Percentiles rank a stretch among this genome's conserved stretches.
Conservation (phyloP, 2,888 invertebrate genomes). For the Antitype chi region DNA sequence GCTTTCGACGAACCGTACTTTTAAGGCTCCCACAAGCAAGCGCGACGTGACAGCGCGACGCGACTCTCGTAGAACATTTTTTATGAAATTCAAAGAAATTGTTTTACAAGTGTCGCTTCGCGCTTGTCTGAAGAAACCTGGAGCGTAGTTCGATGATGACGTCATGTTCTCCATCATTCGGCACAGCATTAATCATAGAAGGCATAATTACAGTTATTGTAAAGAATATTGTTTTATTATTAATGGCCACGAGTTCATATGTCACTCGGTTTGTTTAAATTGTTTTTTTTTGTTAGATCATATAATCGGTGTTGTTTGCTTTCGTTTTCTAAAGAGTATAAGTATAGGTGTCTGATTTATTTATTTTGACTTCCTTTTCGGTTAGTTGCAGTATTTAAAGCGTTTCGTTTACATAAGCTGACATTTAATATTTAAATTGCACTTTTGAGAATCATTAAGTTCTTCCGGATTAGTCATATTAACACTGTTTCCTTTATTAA, state of each 20-base stretch:
- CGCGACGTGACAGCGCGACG: no score
- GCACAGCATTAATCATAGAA: constrained; percentile 28
- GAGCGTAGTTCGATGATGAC: constrained; percentile 36
- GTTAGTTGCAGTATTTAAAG: constrained; percentile 19
- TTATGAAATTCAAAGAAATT: no score
- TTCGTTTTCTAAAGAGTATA: constrained; percentile 42
- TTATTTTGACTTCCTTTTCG: constrained; percentile 22
- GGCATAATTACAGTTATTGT: constrained; percentile 14
- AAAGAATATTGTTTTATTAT: constrained; percentile 46
- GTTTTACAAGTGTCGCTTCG: no score
- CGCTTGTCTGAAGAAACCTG: no score
- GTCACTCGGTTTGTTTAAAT: constrained; percentile 35
- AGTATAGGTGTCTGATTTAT: constrained; percentile 36
- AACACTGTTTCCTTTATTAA: not conserved
- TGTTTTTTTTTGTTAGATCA: constrained; percentile 34
- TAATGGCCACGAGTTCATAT: constrained; percentile 39
- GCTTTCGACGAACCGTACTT: constrained; percentile 57
- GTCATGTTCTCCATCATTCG: constrained; percentile 2
- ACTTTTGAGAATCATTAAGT: not conserved
- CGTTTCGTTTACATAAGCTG: constrained; percentile 27
- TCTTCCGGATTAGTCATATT: constrained; percentile 3
- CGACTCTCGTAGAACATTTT: no score
- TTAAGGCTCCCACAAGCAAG: not conserved
- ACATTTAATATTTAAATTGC: constrained; percentile 11
- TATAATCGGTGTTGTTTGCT: constrained; percentile 18